Conservation (phyloP, 2,888 invertebrate genomes). For the Digitonthophagus gazella region DNA sequence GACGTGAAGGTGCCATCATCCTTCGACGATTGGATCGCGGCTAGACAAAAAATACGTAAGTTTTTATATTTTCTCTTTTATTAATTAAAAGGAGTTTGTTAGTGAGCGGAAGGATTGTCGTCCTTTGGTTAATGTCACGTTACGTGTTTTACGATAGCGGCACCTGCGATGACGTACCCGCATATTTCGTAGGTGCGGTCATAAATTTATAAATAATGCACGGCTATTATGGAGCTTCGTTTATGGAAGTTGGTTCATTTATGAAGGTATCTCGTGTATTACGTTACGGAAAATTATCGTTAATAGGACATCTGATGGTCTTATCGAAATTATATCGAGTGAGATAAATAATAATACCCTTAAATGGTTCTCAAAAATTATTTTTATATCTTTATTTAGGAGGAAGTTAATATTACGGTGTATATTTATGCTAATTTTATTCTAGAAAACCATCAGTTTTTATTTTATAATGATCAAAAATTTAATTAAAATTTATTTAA, state of each 20-base stretch:
- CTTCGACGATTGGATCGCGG: conserved; percentile 58
- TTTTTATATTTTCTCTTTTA: conserved; percentile 18
- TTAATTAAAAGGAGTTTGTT: background rate
- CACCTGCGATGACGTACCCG: background rate
- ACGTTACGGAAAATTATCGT: no score
- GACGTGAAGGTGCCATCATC: conserved; percentile 51
- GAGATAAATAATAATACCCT: no score
- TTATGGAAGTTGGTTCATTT: background rate
- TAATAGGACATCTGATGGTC: no score
- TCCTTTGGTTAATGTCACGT: background rate
- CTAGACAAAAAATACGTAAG: conserved; percentile 53
- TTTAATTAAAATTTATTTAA: no score
- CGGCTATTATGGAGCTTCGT: background rate
- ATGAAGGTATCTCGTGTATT: background rate
- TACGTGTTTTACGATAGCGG: background rate
- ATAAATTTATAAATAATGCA: background rate
- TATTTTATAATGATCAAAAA: no score
- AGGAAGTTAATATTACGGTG: no score
- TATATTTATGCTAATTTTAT: no score
- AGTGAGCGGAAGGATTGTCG: background rate
- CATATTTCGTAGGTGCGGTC: background rate
- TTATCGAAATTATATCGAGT: no score
- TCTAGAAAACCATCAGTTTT: no score
- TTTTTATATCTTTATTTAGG: no score
- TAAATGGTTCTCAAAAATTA: no score